Evolutionary conservation across 1,140 invertebrate species (phyloP).

Genomic region (Orussus abietinus): DNA sequence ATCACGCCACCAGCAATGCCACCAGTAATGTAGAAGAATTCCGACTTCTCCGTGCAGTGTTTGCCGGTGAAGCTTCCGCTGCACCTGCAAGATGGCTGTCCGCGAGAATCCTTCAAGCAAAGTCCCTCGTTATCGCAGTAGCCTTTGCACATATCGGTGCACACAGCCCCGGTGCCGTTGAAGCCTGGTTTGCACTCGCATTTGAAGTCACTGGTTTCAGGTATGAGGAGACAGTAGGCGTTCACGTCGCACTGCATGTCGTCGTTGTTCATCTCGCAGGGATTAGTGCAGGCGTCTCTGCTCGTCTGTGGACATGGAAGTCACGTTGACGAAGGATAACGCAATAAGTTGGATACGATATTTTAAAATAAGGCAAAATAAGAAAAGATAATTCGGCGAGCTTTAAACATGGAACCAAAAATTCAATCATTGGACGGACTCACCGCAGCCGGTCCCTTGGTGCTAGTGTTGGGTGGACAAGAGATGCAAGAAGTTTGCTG

Average conservation of each 20-base stretch:
- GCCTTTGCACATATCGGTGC: conserved; percentile 79
- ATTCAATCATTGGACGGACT: conserved; percentile 41
- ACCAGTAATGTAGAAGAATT: conserved; percentile 91
- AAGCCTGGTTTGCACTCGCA: conserved; percentile 94
- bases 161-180: conserved; percentile 80
- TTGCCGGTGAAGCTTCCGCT: conserved; percentile 90
- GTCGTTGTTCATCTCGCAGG: conserved; percentile 80
- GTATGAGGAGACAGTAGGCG: conserved; percentile 82
- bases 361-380: too few species aligned
- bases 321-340: too few species aligned
- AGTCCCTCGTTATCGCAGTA: conserved; percentile 90
- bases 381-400: conserved; percentile 10
- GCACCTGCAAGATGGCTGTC: conserved; percentile 82
- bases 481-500: conserved; percentile 85
- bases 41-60: conserved; percentile 84
- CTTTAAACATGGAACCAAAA: conserved; percentile 10
- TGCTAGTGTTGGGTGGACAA: conserved; percentile 91
- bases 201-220: conserved; percentile 81
- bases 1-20: conserved; percentile 89
- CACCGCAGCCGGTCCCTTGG: conserved; percentile 74
- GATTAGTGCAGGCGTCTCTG: conserved; percentile 84
- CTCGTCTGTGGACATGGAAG: conserved; percentile 59
- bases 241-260: conserved; percentile 84
- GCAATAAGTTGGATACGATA: too few species aligned
- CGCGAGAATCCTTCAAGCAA: conserved; percentile 81